Conservation (phyloP, 2,888 invertebrate genomes). For the Helleia helle region DNA sequence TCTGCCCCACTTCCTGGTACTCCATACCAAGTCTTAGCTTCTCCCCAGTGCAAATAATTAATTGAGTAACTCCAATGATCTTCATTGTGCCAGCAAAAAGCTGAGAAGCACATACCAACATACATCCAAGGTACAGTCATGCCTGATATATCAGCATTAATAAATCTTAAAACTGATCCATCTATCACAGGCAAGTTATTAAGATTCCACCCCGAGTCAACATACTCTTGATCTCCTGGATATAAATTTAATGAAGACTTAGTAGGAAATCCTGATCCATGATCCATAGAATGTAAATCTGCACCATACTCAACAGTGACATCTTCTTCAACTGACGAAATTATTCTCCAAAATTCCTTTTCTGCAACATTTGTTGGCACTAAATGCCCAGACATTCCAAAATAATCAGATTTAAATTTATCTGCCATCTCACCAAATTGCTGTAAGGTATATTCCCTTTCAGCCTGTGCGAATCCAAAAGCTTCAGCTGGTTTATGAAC, state of each 20-base stretch:
- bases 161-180: slow-evolving; percentile 81
- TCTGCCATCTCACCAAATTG: slow-evolving; percentile 87
- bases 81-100: slow-evolving; percentile 89
- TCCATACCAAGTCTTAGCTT: slow-evolving; percentile 88
- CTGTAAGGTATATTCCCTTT: slow-evolving; percentile 79
- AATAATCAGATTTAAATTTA: slow-evolving; percentile 83
- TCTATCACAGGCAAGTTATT: slow-evolving; percentile 83
- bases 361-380: slow-evolving; percentile 77
- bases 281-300: slow-evolving; percentile 83
- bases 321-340: slow-evolving; percentile 81
- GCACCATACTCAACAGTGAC: slow-evolving; percentile 87
- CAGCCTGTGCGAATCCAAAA: slow-evolving; percentile 85
- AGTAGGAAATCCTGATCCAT: slow-evolving; percentile 85
- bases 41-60: slow-evolving; percentile 88
- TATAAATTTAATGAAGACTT: slow-evolving; percentile 74
- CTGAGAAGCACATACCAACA: slow-evolving; percentile 89
- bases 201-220: slow-evolving; percentile 82
- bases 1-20: slow-evolving; percentile 81
- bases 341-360: slow-evolving; percentile 85
- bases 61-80: slow-evolving; percentile 90
- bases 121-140: slow-evolving; percentile 87
- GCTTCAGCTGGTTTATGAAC: slow-evolving; percentile 79
- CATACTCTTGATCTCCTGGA: slow-evolving; percentile 77
- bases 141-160: slow-evolving; percentile 84
- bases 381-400: slow-evolving; percentile 79